Percentiles rank a stretch among this genome's conserved stretches.
Conservation (phyloP, 2,888 invertebrate genomes). For the Hyppa rectilinea region DNA sequence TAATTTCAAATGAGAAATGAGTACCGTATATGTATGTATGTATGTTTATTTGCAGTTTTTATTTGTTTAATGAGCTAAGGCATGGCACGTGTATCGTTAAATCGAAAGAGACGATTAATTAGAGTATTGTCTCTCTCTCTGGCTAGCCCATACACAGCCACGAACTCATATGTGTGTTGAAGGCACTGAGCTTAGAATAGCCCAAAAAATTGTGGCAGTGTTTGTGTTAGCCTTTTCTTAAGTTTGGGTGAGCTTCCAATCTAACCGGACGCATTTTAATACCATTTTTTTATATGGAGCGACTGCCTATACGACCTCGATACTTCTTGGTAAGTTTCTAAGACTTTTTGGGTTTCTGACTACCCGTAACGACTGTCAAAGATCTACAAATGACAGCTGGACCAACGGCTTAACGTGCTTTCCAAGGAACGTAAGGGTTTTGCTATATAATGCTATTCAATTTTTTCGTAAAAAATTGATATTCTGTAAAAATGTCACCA, state of each 20-base stretch:
- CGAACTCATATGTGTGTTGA: no score
- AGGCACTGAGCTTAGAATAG: no score
- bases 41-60: constrained; percentile 4
- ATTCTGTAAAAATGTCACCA: no score
- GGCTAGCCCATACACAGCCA: no score
- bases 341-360: background rate
- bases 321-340: background rate
- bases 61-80: background rate
- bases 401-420: background rate
- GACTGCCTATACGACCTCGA: no score
- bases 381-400: background rate
- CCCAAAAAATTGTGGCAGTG: no score
- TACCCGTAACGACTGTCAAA: background rate
- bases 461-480: no score
- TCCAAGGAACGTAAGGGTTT: background rate
- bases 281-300: background rate
- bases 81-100: constrained; percentile 13
- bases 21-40: no score
- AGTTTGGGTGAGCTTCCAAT: background rate
- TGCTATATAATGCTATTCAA: background rate
- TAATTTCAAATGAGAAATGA: constrained; percentile 16
- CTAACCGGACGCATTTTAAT: no score
- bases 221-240: no score
- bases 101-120: constrained; percentile 9
- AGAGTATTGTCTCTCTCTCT: constrained; percentile 19